Evolutionary conservation across 2,888 invertebrate species (phyloP), one percentile per base, ranked within the genome.

Genomic region (Pheosia gnoma): DNA sequence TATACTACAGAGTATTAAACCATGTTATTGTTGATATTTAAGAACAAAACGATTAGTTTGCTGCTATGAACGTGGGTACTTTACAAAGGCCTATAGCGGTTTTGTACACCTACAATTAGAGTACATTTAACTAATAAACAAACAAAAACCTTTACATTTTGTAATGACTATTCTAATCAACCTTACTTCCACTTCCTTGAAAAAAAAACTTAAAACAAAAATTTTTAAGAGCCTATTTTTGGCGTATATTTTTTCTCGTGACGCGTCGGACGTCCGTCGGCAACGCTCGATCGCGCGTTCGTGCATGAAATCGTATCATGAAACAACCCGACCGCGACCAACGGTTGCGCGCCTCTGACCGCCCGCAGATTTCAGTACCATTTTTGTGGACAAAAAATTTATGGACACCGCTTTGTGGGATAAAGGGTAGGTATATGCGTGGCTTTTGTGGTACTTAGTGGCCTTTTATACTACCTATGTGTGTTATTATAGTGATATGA

Each of bases 261-360:
- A 55, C 70, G 66, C 75, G 72, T 25, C 25, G 1, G 1, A 25
- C 25, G 25, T 25, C 25, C 66, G 64, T 62, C 64, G 59, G 65
- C 67, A 62, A 56, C 66, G 60, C 61, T 45, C 66, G 62, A 61
- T 56, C 41, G 73, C 62, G 75, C 81, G 77, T 69, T 74, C 78
- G 79, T 71, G 79, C 84, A 84, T 87, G 78, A 79, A 87, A 88
- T 88, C 87, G 82, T 80, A 84, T 87, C 82, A 82, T 74, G 78
- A 67, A 70, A 59, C 53, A 75, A 77, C 58, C 74, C 74, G 78
- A 77, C 74, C 83, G 82, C 80, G 77, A 78, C 84, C 83, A 74
- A 83, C 83, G 85, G 86, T 89, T 86, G 83, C 74, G 84, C 83
- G 81, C 86, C 85, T 81, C 89, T 88, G 89, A 87, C 87, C 83